Evolutionary conservation across 2,113 vertebrate species (phyloP), one percentile per base, ranked within the genome.

Genomic region (Bombycilla garrulus): DNA sequence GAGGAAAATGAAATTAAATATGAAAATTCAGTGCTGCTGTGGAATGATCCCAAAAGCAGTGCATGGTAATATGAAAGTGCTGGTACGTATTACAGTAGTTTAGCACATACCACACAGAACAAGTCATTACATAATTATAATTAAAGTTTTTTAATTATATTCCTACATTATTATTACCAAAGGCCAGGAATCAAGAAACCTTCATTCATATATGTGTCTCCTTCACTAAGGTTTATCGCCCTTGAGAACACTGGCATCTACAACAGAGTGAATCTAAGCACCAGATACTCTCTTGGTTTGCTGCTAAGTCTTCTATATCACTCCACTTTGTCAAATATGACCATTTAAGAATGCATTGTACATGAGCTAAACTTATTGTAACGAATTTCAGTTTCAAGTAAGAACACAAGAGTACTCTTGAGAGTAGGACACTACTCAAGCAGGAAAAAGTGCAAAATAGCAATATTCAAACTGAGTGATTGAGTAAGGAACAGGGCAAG

Each of bases 1-100:
- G 72, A 88, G 35, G 12, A 88, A 94, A 96, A 95, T 91, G 21
- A 90, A 93, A 94, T 90, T 90, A 92, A 93, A 86, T 66, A 79
- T 54, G 83, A 90, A 96, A 93, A 95, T 81, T 88, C 65, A 70
- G 20, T 81, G 51, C 19, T 10, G 19, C 78, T 56, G 33, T 19
- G 26, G 35, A 89, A 66, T 1, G 6, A 42, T 84, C 81, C 33
- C 53, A 87, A 79, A 95, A 85, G 40, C 9, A 82, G 15, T 25
- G 22, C 15, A 45, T 29, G n/a, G 9, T 48, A 67, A 61, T 45
- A 91, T 69, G 60, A 58, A 86, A 78, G 12, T 58, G 70, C 21
- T 80, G 60, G 14, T 62, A 35, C 36, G 35, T 44, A 47, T 91
- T 85, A 71, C 4, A 88, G 50, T 29, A 42, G 20, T 66, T 80